Evolutionary conservation across 2,888 invertebrate genomes (phyloP), one percentile per base, ranked within the genome.

Genomic region (Tortrix viridana): DNA sequence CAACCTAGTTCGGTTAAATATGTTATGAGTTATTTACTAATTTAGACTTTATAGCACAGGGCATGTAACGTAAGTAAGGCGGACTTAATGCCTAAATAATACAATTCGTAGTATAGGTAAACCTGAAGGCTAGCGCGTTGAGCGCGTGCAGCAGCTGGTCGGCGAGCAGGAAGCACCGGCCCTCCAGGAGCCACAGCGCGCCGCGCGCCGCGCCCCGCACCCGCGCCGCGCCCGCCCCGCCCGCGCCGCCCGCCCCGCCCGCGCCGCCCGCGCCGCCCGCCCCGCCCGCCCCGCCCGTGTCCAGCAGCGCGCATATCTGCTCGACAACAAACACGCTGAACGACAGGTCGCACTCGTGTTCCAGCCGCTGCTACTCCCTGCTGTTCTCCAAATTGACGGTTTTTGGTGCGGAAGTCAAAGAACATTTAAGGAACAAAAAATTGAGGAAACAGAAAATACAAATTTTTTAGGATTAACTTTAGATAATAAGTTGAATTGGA

Each of bases 111-210:
- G 7, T 26, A 16, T 18, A 7, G 1, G 32, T 79, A 73, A 58
- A 89, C 89, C 76, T 84, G 75, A 77, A 79, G 1, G 86, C 16
- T 5, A 87, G 48, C n/a, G 85, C 66, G 60, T 85, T 81, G 32
- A 87, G 16, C 57, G 88, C 69, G 55, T 83, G 80, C 2, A 81
- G 66, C 61, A 82, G 86, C 41, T 88, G 86, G 61, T 88, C 86
- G 0, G 79, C 75, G 3, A 88, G 65, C 5, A 83, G 26, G 60
- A 82, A 88, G 67, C 89, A 89, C 0, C 82, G 82, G 43, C 16
- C 16, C 1, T 0, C 18, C 9, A n/a, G 7, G 54, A 4, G 16
- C 43, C 49, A 23, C 56, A 53, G 0, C 3, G 44, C 12, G 73
- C 63, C 0, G 58, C 22, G 0, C 16, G 22, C 14, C 73, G 43